These are phyloP conservation scores for Megaustenia siamemsis DNA, from an alignment of 2,888 invertebrate species.

Conservation along the genomic window DNA sequence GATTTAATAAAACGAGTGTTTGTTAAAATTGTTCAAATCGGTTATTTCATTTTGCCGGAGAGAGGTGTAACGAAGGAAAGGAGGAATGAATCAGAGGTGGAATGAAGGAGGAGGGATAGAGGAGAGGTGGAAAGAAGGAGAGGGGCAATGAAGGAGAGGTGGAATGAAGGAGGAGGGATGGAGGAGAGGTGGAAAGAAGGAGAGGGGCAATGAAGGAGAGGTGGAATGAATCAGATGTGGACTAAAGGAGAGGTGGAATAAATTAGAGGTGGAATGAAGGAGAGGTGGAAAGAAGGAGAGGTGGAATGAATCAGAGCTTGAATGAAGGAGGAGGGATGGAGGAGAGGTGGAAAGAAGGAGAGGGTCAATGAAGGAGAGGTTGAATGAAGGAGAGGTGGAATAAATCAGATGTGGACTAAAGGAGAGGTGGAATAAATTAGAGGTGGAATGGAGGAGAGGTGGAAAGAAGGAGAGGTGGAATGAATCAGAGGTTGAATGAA, in stretches of 20 bases:
- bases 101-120: too few relatives aligned
- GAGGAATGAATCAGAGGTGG: too few relatives aligned
- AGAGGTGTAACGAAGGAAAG: too few relatives aligned
- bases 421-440: not conserved
- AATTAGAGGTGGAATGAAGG: not conserved
- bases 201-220: not conserved
- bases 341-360: not conserved
- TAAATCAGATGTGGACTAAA: not conserved
- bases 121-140: too few relatives aligned
- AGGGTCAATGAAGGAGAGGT: too few relatives aligned
- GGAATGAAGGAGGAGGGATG: too few relatives aligned
- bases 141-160: too few relatives aligned
- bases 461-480: not conserved
- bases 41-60: too few relatives aligned
- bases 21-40: too few relatives aligned
- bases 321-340: not conserved
- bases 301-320: too few relatives aligned
- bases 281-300: not conserved
- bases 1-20: too few relatives aligned
- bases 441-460: not conserved
- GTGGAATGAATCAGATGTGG: not conserved
- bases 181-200: not conserved
- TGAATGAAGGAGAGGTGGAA: not conserved
- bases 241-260: not conserved
- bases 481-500: not conserved